Percentiles rank a stretch among this genome's conserved stretches.
phyloP scores from a whole-genome alignment of 2,888 invertebrate species.

The Euplexia lucipara region DNA sequence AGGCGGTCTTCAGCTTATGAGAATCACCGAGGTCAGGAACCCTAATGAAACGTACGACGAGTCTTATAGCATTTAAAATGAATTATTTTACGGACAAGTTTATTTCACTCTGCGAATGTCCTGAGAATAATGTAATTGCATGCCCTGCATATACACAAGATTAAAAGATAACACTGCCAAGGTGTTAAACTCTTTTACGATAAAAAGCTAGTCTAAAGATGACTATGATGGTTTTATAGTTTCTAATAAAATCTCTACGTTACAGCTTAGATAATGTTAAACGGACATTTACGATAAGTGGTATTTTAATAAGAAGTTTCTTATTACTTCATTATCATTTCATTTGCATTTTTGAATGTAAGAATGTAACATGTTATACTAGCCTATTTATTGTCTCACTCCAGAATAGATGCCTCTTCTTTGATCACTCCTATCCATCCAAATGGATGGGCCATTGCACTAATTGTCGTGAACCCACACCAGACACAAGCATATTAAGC shows the following conservation, averaged over 20 bases:
- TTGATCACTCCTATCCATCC: too few relatives aligned
- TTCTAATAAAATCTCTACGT: conserved; percentile 6
- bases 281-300: conserved; percentile 3
- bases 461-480: too few relatives aligned
- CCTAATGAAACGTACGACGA: background rate
- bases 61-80: background rate
- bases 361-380: too few relatives aligned
- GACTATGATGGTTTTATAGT: conserved; percentile 5
- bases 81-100: background rate
- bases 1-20: background rate
- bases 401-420: too few relatives aligned
- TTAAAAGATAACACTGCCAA: background rate
- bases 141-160: background rate
- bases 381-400: too few relatives aligned
- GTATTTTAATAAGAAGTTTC: background rate
- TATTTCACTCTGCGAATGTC: background rate
- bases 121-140: background rate
- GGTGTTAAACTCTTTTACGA: background rate
- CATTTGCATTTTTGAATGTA: background rate
- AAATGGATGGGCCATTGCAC: too few relatives aligned
- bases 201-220: conserved; percentile 4
- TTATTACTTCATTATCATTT: background rate
- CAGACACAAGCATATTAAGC: too few relatives aligned
- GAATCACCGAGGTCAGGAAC: background rate
- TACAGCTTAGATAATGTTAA: conserved; percentile 13